Conservation (phyloP, 2,797 vertebrate genomes). For the Tragelaphus oryx region DNA sequence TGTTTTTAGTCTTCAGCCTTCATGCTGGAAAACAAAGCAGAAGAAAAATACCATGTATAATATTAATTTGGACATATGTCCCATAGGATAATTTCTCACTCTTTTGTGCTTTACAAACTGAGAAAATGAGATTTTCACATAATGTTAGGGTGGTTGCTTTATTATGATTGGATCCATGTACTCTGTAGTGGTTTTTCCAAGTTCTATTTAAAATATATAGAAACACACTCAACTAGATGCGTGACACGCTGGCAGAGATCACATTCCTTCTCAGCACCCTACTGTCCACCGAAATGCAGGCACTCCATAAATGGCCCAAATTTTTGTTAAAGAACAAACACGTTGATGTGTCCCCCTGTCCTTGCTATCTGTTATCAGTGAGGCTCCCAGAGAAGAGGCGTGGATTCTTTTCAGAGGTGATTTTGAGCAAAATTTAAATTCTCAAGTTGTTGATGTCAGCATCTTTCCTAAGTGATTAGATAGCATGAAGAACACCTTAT, state of each 20-base stretch:
- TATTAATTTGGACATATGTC: not conserved
- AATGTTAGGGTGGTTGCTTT: slow-evolving; percentile 35
- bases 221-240: not conserved
- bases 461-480: not conserved
- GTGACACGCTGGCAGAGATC: not conserved
- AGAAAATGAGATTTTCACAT: not conserved
- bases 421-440: slow-evolving; percentile 34
- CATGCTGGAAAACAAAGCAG: not conserved
- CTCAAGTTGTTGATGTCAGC: not conserved
- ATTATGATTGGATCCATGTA: not conserved
- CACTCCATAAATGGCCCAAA: not conserved
- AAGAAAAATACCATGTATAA: not conserved
- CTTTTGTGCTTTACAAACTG: not conserved
- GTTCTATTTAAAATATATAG: not conserved
- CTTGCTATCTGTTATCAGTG: not conserved
- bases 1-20: slow-evolving; percentile 15
- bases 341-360: not conserved
- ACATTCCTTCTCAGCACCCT: not conserved
- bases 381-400: not conserved
- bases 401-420: slow-evolving; percentile 18
- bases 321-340: not conserved
- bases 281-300: not conserved
- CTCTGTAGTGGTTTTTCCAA: not conserved
- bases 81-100: not conserved
- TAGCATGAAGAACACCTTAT: not conserved